These are phyloP conservation scores for Pantala flavescens DNA, from an alignment of 1,140 invertebrate genomes.

Conservation along the genomic window DNA sequence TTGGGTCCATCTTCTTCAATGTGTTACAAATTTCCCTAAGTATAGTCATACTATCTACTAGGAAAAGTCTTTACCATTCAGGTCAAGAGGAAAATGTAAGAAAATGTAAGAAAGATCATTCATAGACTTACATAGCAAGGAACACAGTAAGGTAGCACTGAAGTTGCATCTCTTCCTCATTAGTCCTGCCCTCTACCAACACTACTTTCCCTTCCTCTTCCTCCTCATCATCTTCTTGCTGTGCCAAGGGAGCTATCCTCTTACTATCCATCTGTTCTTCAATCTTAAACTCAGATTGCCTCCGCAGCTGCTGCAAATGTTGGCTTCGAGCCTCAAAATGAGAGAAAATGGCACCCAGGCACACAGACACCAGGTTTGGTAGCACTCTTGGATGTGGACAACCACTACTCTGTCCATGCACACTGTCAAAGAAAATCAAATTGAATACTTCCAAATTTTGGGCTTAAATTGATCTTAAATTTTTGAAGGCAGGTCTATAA, in stretches of 20 bases:
- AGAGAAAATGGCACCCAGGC: constrained; percentile 50
- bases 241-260: background rate
- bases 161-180: constrained; percentile 22
- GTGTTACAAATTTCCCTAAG: no score
- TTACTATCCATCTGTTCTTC: background rate
- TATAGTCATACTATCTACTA: no score
- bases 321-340: constrained; percentile 19
- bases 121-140: constrained; percentile 42
- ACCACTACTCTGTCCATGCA: constrained; percentile 61
- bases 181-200: background rate
- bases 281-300: constrained; percentile 22
- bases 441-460: no score
- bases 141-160: constrained; percentile 44
- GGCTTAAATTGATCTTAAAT: no score
- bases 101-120: no score
- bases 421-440: constrained; percentile 37
- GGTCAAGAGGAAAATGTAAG: no score
- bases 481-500: no score
- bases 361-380: constrained; percentile 72
- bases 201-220: constrained; percentile 14
- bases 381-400: constrained; percentile 76
- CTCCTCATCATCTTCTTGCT: constrained; percentile 12
- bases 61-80: no score
- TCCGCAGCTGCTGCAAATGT: constrained; percentile 30
- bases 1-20: no score